phyloP scores from a whole-genome alignment of 2,888 invertebrate genomes.

The Atethmia centrago region DNA sequence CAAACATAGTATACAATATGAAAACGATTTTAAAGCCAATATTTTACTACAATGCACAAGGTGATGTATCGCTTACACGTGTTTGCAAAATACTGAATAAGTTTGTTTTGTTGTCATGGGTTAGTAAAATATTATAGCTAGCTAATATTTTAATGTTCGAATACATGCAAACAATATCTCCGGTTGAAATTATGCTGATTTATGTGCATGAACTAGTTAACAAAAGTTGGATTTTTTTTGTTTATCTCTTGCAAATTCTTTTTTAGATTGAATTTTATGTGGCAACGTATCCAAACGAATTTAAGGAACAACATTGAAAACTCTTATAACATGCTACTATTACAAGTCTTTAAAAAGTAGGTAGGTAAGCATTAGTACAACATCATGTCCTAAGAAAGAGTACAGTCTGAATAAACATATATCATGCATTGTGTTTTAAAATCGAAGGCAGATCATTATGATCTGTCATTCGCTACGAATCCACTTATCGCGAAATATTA shows the following conservation, averaged over 20 bases:
- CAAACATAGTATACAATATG: not conserved
- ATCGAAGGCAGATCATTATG: not conserved
- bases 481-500: no score
- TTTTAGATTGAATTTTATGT: not conserved
- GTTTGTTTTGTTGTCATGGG: not conserved
- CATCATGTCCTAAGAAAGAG: not conserved
- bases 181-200: not conserved
- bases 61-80: not conserved
- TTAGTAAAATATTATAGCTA: slow-evolving; percentile 3
- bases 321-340: no score
- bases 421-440: not conserved
- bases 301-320: not conserved
- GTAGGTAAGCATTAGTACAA: not conserved
- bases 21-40: not conserved
- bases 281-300: not conserved
- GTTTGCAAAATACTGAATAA: slow-evolving; percentile 7
- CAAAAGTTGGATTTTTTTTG: not conserved
- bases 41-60: not conserved
- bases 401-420: not conserved
- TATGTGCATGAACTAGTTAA: not conserved
- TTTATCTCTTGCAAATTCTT: not conserved
- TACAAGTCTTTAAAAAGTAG: not conserved
- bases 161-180: not conserved
- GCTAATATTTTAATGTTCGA: no score
- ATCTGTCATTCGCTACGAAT: not conserved